phyloP scores from a whole-genome alignment of 2,113 vertebrate genomes.

The Epinephelus fuscoguttatus region DNA sequence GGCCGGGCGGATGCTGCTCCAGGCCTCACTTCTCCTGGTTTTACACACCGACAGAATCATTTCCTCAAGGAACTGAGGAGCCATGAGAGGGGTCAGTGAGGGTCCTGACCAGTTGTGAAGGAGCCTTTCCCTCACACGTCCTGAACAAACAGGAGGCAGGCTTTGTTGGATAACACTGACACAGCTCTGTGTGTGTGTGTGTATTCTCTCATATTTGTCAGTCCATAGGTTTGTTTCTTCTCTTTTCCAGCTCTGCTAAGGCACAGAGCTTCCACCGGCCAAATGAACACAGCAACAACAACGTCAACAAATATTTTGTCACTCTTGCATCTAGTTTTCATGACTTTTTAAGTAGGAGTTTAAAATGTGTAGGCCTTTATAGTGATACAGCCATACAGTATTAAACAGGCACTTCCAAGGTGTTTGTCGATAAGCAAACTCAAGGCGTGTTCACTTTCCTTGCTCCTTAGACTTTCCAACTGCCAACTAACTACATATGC shows the following conservation, averaged over 20 bases:
- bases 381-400: no score
- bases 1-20: constrained; percentile 26
- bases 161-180: constrained; percentile 43
- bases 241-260: constrained; percentile 1
- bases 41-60: constrained; percentile 58
- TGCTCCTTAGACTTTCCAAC: no score
- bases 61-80: constrained; percentile 55
- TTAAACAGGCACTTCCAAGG: no score
- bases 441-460: no score
- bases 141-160: constrained; percentile 12
- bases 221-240: constrained; percentile 9
- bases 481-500: no score
- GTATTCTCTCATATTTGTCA: not conserved
- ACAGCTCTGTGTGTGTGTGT: not conserved
- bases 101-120: constrained; percentile 27
- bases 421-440: no score
- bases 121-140: constrained; percentile 20
- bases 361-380: no score
- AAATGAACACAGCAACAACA: not conserved
- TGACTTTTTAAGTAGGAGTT: no score
- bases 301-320: not conserved
- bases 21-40: constrained; percentile 27
- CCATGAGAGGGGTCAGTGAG: constrained; percentile 25
- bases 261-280: not conserved
- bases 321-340: no score